Base-by-base conservation (phyloP, 2,888 invertebrate species). In the Holacanthella duospinosa region DNA sequence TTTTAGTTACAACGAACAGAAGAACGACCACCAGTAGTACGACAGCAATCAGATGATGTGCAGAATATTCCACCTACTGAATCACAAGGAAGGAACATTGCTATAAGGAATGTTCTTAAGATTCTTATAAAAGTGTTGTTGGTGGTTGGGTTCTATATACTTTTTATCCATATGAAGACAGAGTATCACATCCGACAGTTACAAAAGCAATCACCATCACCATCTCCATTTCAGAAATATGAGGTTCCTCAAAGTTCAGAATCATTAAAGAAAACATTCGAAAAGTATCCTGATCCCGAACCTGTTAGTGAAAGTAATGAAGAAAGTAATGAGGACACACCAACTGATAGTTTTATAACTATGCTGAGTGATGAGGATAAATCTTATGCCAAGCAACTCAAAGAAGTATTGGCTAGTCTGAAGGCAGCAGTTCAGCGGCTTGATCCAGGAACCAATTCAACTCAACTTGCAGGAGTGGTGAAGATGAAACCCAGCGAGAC, bases 401-500 rank as follows among this genome's bases (percentile, higher is more conserved):
- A 44, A 44, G 12, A 25, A 43, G 59, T 59, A 25, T 21, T 59
- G 4, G 44, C 21, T 6, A 44, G n/a, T n/a, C 26, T 59, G 25
- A 59, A 59, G 25, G 3, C 21, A 2, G 28, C 59, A 3, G 21
- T 59, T 3, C 21, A 21, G 12, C 21, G 26, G 19, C 4, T 59
- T 3, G 59, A 59, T 19, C 12, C 21, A 25, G 29, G 43, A 4
- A 29, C 4, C 3, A 59, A 59, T 26, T 3, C 2, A 9, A 59
- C 25, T n/a, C 43, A n/a, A 9, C 25, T 59, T 24, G 59, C 43
- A 26, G 59, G 59, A 26, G n/a, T 59, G 4, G 36, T 59, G 6
- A 43, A 43, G 27, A 44, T 59, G 48, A 59, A 44, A 25, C 59
- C 48, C 2, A n/a, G n/a, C n/a, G 55, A 21, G 21, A 19, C 4